Base-by-base conservation (phyloP, 53 echinoderm and acorn worm genomes). In the Hippasteria phrygiana region DNA sequence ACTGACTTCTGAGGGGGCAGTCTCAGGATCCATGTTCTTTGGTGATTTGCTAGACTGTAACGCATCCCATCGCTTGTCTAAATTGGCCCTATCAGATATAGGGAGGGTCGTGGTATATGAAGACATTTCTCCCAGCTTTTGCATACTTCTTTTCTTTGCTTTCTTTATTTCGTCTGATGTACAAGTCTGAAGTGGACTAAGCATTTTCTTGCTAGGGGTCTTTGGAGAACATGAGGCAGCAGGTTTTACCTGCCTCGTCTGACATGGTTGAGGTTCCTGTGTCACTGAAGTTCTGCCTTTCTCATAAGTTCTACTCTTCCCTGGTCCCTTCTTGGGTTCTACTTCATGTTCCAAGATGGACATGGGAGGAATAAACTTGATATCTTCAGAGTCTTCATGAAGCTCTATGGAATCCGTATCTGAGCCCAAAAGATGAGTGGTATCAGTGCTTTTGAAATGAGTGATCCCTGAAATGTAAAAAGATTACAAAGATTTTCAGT, bases 391-490 rank as follows among this genome's bases (percentile, higher is more conserved):
- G 65, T 63, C 28, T 9, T 59, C 45, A 46, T 42, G 10, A n/a
- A 69, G 50, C 29, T 71, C 85, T 7, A 85, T 85, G 28, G 85
- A 85, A 34, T 69, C 71, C 1, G 85, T 69, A 43, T 85, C 71
- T 20, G 85, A 85, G 51, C 85, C 85, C 10, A 71, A 85, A 2
- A 69, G 85, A 37, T 41, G 69, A 14, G 48, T 71, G 43, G 55
- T 22, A 38, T 36, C 10, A 27, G 18, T 27, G n/a, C 9, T 22
- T 10, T 12, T 1, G 79, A 6, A 41, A 5, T 13, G 22, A 38
- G 27, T 13, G 27, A 55, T n/a, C 24, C 24, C 79, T 79, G 62
- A 22, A 83, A 48, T n/a, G 35, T 32, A 76, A 67, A 11, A 62
- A 42, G 41, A 81, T 26, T 13, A 16, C 2, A 20, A 65, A 11